Evolutionary conservation across 2,113 vertebrate genomes (phyloP), one percentile per base, ranked within the genome.

Genomic region (Dromiciops gliroides): DNA sequence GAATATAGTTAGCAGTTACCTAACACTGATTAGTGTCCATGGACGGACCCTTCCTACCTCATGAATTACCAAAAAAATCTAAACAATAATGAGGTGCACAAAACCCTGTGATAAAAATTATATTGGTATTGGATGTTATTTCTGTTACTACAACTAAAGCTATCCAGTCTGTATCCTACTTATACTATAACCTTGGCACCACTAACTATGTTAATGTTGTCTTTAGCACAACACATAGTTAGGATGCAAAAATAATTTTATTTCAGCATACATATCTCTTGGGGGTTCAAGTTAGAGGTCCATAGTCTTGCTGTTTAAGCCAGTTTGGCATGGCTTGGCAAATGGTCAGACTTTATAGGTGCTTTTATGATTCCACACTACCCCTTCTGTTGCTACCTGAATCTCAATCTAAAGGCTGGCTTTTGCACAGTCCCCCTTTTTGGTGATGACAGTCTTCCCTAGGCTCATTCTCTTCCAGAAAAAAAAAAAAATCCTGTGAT

Each of bases 51-150:
- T 44, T 7, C n/a, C 7, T 44, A 83, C 16, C 19, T 83, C n/a
- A 44, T 22, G 8, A 83, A 44, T 44, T 44, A 44, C 3, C 23
- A 7, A 44, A 83, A 75, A 83, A 83, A 22, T 31, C 3, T n/a
- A n/a, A n/a, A n/a, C n/a, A n/a, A n/a, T n/a, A n/a, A n/a, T n/a
- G n/a, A 44, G 2, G n/a, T 23, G 5, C 8, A 83, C 14, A 26
- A 2, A 83, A 9, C 48, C 25, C 22, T 91, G 26, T 44, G 47
- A 2, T 44, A 51, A 90, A 89, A 90, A 44, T 23, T 47, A 10
- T 53, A 48, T 60, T 96, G 90, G 44, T 47, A 90, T 96, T 83
- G 89, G 75, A 47, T 91, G 37, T 8, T 53, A 91, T 93, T 97
- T 95, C 90, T 95, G 67, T 91, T 26, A 90, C 48, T 60, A 56